Base-by-base conservation (phyloP, 2,888 invertebrate genomes). In the Andrena bicolor region DNA sequence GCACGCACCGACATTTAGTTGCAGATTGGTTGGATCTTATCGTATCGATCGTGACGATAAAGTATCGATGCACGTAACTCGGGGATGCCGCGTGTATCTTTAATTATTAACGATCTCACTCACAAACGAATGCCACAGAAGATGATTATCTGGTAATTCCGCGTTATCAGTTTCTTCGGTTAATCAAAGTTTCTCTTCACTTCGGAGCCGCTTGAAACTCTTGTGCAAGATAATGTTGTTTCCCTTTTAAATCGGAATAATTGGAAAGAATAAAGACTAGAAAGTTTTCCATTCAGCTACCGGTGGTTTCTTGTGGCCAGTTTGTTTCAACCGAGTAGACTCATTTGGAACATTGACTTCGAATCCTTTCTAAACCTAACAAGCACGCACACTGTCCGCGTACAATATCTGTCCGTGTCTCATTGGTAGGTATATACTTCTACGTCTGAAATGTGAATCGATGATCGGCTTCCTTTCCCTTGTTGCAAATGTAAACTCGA, bases 341-440 rank as follows among this genome's bases (percentile, higher is more conserved):
- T 68, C 23, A 53, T 68, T 68, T 68, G 53, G 53, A 53, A 68
- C 51, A 28, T 68, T 53, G 20, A 68, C 68, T 32, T 68, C 35
- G 13, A 51, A 66, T 66, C 66, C 66, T 66, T 66, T 66, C 66
- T 66, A 66, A 66, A 66, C 51, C 51, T 66, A 41, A 41, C 41
- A 41, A 41, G 41, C 41, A 41, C 41, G 16, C 41, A 41, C 41
- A 41, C 41, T 41, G 41, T 16, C 5, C 16, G 16, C 41, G 5
- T 16, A 16, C 16, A 13, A 41, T 41, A 16, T 41, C 41, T 41
- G 41, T 41, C 16, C 20, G 51, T 51, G 51, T 20, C 20, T 51
- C 20, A 41, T 16, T 41, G 41, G 41, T 41, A 13, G 41, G 41
- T 41, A 13, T 4, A 51, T 51, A 51, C 51, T 51, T 20, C 51